phyloP scores from a whole-genome alignment of 2,888 invertebrate genomes.

The Apeira syringaria region DNA sequence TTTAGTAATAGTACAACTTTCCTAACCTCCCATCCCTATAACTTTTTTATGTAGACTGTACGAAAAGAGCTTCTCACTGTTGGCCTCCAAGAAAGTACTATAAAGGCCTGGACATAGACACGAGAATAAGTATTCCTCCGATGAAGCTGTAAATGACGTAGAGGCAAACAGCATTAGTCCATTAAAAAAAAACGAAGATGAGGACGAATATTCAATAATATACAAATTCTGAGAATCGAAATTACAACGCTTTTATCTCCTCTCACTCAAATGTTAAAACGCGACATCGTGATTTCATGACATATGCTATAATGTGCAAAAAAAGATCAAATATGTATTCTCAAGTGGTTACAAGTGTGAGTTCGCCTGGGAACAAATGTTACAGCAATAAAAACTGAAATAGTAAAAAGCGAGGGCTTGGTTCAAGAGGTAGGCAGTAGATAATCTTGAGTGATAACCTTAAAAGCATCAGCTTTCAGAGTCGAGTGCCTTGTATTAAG shows the following conservation, averaged over 20 bases:
- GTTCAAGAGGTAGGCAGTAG: slow-evolving; percentile 70
- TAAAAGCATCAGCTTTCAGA: slow-evolving; percentile 69
- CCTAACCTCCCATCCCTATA: no score
- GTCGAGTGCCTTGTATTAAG: slow-evolving; percentile 57
- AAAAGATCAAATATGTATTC: slow-evolving; percentile 35
- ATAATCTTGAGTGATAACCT: slow-evolving; percentile 70
- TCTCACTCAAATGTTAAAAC: slow-evolving; percentile 13
- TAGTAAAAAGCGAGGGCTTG: slow-evolving; percentile 33
- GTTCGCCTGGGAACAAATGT: slow-evolving; percentile 52
- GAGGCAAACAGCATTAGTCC: no score
- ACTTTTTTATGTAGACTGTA: no score
- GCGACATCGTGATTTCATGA: not conserved
- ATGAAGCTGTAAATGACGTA: no score
- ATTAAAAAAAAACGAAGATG: no score
- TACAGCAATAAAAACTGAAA: slow-evolving; percentile 41
- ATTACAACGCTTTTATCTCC: slow-evolving; percentile 14
- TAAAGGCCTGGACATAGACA: no score
- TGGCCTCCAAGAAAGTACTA: no score
- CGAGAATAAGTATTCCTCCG: no score
- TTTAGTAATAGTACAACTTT: no score
- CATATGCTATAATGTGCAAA: slow-evolving; percentile 34
- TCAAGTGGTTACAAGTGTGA: slow-evolving; percentile 49
- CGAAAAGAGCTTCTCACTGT: no score
- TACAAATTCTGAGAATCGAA: slow-evolving; percentile 1
- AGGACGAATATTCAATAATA: no score